A percentile compares a stretch with the other conserved stretches of the same genome.
These are phyloP conservation scores for Spodoptera littoralis DNA, from an alignment of 2,888 invertebrate genomes.

Conservation along the genomic window DNA sequence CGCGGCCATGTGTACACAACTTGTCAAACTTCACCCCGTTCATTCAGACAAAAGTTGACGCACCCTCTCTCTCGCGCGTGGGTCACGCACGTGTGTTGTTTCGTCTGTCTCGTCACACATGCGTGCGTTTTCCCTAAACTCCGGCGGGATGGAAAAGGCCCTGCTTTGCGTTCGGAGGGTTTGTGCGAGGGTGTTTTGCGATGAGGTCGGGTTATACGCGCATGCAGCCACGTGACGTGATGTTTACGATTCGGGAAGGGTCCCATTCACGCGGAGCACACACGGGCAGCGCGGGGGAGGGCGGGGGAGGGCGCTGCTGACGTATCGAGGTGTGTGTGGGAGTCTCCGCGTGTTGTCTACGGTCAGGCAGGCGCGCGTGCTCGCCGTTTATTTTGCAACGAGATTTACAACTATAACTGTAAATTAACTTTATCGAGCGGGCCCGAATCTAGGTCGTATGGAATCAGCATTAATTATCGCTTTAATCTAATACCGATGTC, in stretches of 20 bases:
- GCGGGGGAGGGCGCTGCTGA: constrained; percentile 48
- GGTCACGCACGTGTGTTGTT: constrained; percentile 81
- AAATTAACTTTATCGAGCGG: constrained; percentile 87
- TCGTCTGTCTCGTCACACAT: constrained; percentile 73
- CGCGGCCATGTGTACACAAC: constrained; percentile 80
- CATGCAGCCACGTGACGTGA: constrained; percentile 72
- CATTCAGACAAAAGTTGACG: constrained; percentile 79
- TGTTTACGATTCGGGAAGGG: constrained; percentile 71
- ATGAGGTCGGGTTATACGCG: constrained; percentile 68
- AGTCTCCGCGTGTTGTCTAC: constrained; percentile 81
- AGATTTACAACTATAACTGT: constrained; percentile 88
- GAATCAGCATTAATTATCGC: constrained; percentile 89
- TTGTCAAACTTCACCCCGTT: constrained; percentile 82
- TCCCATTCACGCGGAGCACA: constrained; percentile 75
- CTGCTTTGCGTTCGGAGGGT: constrained; percentile 47
- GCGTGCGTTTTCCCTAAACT: constrained; percentile 72
- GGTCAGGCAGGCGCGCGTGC: constrained; percentile 84
- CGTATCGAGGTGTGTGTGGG: constrained; percentile 77
- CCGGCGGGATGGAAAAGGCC: constrained; percentile 60
- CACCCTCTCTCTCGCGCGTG: constrained; percentile 76
- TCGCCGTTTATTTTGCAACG: constrained; percentile 86
- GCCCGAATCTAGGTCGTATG: constrained; percentile 88
- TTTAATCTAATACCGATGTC: constrained; percentile 87
- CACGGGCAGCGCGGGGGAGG: constrained; percentile 46
- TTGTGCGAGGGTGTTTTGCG: constrained; percentile 43